phyloP scores from a whole-genome alignment of 2,113 vertebrate species.

The Paradoxurus hermaphroditus region DNA sequence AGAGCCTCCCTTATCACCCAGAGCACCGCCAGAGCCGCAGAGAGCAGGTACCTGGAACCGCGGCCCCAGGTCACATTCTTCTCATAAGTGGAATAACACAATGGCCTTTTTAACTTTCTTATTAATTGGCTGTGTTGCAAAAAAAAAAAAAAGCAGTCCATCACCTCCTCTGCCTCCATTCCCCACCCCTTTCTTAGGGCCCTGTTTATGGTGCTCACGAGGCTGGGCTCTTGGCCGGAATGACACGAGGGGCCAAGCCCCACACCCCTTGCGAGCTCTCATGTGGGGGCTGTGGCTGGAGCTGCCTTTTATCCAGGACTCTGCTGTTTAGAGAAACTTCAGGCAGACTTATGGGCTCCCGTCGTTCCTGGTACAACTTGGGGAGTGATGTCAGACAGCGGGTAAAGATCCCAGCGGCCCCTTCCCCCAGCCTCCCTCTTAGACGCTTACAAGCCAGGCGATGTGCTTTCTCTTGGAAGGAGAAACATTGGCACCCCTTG shows the following conservation, averaged over 20 bases:
- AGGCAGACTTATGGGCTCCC: neutral
- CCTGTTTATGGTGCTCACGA: neutral
- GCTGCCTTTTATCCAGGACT: constrained; percentile 4
- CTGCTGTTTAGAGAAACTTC: constrained; percentile 66
- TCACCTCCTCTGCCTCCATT: neutral
- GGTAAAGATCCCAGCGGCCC: constrained; percentile 32
- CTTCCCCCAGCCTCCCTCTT: neutral
- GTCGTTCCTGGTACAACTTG: constrained; percentile 67
- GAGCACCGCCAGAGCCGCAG: constrained; percentile 64
- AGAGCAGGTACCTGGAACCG: constrained; percentile 78
- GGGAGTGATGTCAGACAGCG: constrained; percentile 34
- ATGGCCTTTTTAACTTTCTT: constrained; percentile 47
- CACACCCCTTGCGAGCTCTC: neutral
- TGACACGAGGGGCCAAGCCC: constrained; percentile 44
- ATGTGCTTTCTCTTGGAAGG: neutral
- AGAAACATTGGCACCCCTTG: neutral
- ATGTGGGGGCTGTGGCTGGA: constrained; percentile 30
- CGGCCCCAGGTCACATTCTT: constrained; percentile 82
- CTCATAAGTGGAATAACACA: constrained; percentile 79
- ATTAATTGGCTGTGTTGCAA: constrained; percentile 46
- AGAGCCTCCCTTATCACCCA: constrained; percentile 70
- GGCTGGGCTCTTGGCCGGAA: neutral
- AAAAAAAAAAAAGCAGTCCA: neutral
- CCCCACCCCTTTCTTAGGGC: neutral
- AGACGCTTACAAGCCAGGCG: neutral